A percentile compares a stretch with the other conserved stretches of the same genome.
Conservation (phyloP, 2,888 invertebrate genomes). For the Brenthis daphne region DNA sequence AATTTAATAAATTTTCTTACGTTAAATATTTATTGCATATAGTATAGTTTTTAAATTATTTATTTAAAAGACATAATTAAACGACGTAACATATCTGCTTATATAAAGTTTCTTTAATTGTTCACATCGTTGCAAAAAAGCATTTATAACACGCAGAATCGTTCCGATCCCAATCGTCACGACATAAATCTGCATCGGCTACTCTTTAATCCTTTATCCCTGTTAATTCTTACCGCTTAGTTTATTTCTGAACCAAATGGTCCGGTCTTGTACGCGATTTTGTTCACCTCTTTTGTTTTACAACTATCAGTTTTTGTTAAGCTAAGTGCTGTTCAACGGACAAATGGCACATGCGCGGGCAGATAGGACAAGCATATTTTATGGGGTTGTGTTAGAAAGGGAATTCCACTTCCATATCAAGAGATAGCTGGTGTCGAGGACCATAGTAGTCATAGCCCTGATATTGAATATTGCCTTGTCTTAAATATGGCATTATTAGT, state of each 20-base stretch:
- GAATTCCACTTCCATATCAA: conserved; percentile 49
- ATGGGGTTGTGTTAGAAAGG: conserved; percentile 57
- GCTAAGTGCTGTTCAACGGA: conserved; percentile 78
- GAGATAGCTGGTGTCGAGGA: conserved; percentile 44
- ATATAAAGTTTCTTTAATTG: conserved; percentile 39
- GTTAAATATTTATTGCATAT: background rate
- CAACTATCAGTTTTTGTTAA: conserved; percentile 82
- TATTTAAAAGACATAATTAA: background rate
- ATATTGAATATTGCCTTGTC: conserved; percentile 35
- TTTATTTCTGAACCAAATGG: conserved; percentile 78
- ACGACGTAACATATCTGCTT: conserved; percentile 29
- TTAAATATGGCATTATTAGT: conserved; percentile 28
- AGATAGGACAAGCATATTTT: conserved; percentile 66
- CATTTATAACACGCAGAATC: conserved; percentile 67
- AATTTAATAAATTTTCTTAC: background rate
- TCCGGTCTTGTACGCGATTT: conserved; percentile 73
- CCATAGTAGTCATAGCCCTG: conserved; percentile 41
- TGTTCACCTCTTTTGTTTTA: conserved; percentile 76
- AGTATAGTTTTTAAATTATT: background rate
- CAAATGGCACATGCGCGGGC: conserved; percentile 69
- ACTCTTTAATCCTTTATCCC: conserved; percentile 81
- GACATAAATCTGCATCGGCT: conserved; percentile 81
- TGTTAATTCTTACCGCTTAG: conserved; percentile 82
- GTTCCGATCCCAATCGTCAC: conserved; percentile 77
- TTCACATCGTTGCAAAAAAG: conserved; percentile 53